These are phyloP conservation scores for Xestia xanthographa DNA, from an alignment of 2,888 invertebrate species.

Conservation along the genomic window DNA sequence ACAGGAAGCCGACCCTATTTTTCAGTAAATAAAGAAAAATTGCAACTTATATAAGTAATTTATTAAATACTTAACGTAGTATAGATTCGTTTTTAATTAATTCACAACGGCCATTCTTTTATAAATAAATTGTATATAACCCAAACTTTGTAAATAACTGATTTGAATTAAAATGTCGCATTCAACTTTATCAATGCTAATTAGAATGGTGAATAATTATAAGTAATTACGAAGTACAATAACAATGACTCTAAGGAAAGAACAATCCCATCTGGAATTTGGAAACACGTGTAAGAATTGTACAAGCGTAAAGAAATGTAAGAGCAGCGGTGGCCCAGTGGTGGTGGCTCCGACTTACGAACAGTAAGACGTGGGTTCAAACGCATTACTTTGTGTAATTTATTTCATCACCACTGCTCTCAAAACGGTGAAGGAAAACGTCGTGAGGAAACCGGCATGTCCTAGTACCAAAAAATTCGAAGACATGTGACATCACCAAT, in stretches of 20 bases:
- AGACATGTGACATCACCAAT: no score
- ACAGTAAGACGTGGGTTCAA: no score
- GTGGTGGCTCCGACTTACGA: no score
- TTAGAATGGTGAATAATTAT: not conserved
- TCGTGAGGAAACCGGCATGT: no score
- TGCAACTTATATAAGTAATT: conserved; percentile 15
- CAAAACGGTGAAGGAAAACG: no score
- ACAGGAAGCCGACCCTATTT: no score
- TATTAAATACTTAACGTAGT: conserved; percentile 23
- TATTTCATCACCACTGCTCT: no score
- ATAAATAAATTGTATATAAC: conserved; percentile 12
- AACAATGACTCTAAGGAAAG: conserved; percentile 23
- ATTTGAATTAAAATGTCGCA: conserved; percentile 38
- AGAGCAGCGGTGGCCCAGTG: no score
- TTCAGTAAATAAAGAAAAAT: conserved; percentile 24
- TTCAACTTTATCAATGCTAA: conserved; percentile 7
- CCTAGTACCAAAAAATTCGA: no score
- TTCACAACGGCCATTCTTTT: conserved; percentile 51
- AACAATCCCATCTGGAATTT: conserved; percentile 16
- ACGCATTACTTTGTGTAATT: no score
- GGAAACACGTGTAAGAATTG: conserved; percentile 31
- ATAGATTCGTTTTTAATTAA: conserved; percentile 6
- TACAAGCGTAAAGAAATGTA: not conserved
- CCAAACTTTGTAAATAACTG: conserved; percentile 27
- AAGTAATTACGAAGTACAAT: not conserved